Conservation (phyloP, 2,888 invertebrate species). For the Drosophila peninsularis region DNA sequence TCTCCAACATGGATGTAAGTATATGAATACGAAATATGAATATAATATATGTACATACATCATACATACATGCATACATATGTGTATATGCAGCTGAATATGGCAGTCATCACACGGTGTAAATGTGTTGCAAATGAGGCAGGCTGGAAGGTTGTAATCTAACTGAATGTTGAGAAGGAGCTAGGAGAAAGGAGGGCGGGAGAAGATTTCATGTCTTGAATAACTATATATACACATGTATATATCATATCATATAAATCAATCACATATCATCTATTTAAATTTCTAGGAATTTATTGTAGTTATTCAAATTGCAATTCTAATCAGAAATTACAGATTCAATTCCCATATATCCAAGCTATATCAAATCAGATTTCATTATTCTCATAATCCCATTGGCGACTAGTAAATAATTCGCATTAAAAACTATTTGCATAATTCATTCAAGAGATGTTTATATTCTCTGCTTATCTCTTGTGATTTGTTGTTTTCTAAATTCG, state of each 20-base stretch:
- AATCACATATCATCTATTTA: too few relatives aligned
- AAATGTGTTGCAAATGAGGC: background rate
- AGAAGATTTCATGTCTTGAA: too few relatives aligned
- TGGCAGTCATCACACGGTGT: constrained; percentile 1
- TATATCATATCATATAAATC: background rate
- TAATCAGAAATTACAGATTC: background rate
- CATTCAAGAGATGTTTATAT: constrained; percentile 1
- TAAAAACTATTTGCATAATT: background rate
- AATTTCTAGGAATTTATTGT: background rate
- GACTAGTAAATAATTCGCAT: background rate
- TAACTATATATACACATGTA: background rate
- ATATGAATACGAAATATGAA: constrained; percentile 6
- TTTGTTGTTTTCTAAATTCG: constrained; percentile 3
- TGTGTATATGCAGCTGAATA: constrained; percentile 2
- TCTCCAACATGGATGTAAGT: constrained; percentile 85
- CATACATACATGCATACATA: constrained; percentile 5
- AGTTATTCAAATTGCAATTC: background rate
- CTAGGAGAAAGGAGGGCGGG: too few relatives aligned
- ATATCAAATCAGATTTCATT: background rate
- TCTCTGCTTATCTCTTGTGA: background rate
- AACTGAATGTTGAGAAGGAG: too few relatives aligned
- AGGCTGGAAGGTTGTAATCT: too few relatives aligned
- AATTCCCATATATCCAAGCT: too few relatives aligned
- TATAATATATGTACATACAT: constrained; percentile 10
- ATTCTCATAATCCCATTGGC: background rate